A percentile compares a stretch with the other conserved stretches of the same genome.
Conservation (phyloP, 2,888 invertebrate species). For the Zonitis immaculata region DNA sequence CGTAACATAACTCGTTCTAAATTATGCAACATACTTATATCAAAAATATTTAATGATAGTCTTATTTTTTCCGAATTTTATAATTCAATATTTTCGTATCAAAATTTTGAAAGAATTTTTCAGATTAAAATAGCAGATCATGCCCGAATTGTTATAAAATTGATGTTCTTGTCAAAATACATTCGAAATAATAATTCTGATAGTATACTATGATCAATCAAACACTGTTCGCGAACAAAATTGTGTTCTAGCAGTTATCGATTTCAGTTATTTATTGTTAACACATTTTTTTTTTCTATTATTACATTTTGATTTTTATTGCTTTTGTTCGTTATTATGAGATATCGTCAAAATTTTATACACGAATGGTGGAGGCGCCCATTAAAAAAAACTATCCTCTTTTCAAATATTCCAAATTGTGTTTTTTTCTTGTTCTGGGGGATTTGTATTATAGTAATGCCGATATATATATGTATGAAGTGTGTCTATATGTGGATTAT, state of each 20-base stretch:
- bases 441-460: not conserved
- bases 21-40: not conserved
- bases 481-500: not conserved
- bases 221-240: constrained; percentile 23
- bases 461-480: not conserved
- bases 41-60: no score
- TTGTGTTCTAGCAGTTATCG: constrained; percentile 24
- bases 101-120: not conserved
- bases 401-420: not conserved
- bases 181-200: constrained; percentile 26
- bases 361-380: no score
- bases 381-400: no score
- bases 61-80: no score
- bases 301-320: no score
- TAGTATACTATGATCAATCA: constrained; percentile 23
- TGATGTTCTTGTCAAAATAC: constrained; percentile 21
- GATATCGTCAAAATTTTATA: no score
- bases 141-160: not conserved
- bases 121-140: not conserved
- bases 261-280: constrained; percentile 18
- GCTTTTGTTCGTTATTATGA: no score
- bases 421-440: not conserved
- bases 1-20: not conserved
- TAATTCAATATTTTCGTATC: no score
- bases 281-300: no score